Base-by-base conservation (phyloP, 2,797 vertebrate species). In the Melanotaenia trifasciata region DNA sequence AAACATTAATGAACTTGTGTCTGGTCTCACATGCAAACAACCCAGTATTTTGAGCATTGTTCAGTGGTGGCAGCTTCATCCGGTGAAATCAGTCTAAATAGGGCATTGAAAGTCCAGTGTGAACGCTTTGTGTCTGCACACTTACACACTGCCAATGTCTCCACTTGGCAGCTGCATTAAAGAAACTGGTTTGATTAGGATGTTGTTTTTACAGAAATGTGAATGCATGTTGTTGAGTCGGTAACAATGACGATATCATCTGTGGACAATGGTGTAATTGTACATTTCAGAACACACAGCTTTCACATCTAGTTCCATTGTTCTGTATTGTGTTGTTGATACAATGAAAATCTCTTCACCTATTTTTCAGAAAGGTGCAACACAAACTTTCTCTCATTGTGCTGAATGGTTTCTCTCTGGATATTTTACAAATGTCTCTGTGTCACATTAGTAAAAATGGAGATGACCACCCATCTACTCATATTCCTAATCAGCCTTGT, bases 231-330 rank as follows among this genome's bases (percentile, higher is more conserved):
- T 51, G 76, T 82, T 64, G 67, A 78, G 40, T 62, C 54, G 78
- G 67, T 28, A 56, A 80, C 72, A 84, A 75, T 70, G 71, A 76
- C 63, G 64, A 79, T 78, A 71, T 81, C 58, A 78, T 87, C 64
- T 45, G 14, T 56, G 40, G 71, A 70, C 63, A 75, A 51, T 63
- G 68, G 61, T n/a, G 28, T 40, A 54, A 2, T 26, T 10, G 45
- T 47, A 73, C 54, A 54, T 36, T 70, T 36, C 22, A 66, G 58
- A 69, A 78, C 58, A 68, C 0, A 16, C 35, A 51, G 45, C 50
- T 58, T 63, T 81, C 76, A 72, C 60, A 68, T 81, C 64, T 53
- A n/a, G 47, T 74, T 43, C 70, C 8, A 63, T 81, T 78, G 61
- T 60, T 30, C 69, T 62, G 38, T 51, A 71, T 67, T 81, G 77